Evolutionary conservation across 2,113 vertebrate genomes (phyloP), one percentile per base, ranked within the genome.

Genomic region (Serilophus lunatus): DNA sequence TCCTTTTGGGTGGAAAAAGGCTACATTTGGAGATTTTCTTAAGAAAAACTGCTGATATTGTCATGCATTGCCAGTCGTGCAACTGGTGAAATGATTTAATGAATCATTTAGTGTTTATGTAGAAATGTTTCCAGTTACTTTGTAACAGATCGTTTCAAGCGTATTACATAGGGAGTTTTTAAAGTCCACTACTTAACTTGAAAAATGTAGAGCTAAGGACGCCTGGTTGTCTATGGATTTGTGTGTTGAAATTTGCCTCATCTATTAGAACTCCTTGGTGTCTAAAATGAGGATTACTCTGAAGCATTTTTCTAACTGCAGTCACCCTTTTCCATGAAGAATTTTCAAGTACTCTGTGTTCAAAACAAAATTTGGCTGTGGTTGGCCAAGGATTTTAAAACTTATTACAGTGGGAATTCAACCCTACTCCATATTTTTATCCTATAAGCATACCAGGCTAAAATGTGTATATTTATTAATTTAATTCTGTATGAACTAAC

Each of bases 61-160:
- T 54, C 0, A 0, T 6, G 4, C 22, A 36, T 18, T 79, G 20
- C 12, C 31, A 40, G 13, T 88, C 82, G 75, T 69, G 33, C 40
- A 61, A 24, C 12, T 71, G 51, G 11, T 36, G 17, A 85, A 87
- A 60, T 1, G 1, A 45, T 2, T 83, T 40, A 38, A 15, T 12
- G 31, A 68, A 76, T 76, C 10, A 65, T 47, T 44, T 14, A 72
- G 35, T 56, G 13, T 47, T 82, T 50, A 79, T 36, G 35, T 6
- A 56, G 35, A 75, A 51, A 5, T 40, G 42, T 85, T 82, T 51
- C 44, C 8, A 49, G 24, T 28, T 79, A 65, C 7, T 87, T 49
- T 71, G 6, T 79, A 56, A 82, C 23, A 59, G 14, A 83, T 53
- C 49, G 63, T 59, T 88, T 71, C 57, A 60, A 26, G 23, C 23